Conservation (phyloP, 2,797 vertebrate species). For the Carduelis carduelis region DNA sequence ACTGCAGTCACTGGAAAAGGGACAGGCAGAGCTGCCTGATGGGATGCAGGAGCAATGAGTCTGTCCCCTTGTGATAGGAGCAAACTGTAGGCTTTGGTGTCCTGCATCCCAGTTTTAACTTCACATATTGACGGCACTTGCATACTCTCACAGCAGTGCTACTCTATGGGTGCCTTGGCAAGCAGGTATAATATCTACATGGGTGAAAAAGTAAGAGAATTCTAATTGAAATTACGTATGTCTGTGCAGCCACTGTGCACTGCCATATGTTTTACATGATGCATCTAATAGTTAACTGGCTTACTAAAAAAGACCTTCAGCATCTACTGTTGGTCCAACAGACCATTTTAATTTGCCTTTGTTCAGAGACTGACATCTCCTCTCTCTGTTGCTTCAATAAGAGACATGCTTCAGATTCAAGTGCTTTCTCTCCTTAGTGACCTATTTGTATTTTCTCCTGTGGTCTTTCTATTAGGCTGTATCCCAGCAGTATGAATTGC, state of each 20-base stretch:
- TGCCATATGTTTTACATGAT: background rate
- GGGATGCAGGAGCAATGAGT: background rate
- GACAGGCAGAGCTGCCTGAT: background rate
- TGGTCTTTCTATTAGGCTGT: background rate
- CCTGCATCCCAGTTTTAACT: background rate
- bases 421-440: background rate
- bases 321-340: background rate
- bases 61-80: background rate
- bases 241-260: background rate
- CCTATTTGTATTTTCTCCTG: background rate
- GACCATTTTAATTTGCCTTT: background rate
- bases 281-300: background rate
- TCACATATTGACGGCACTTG: fast-evolving
- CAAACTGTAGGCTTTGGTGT: background rate
- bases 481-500: background rate
- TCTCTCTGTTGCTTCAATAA: background rate
- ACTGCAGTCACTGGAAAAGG: background rate
- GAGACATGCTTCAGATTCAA: background rate
- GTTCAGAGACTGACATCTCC: background rate
- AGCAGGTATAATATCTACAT: background rate
- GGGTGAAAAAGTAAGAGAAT: background rate
- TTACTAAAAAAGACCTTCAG: background rate
- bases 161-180: background rate
- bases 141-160: background rate
- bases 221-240: fast-evolving